Evolutionary conservation across 2,888 invertebrate species (phyloP).

Genomic region (Cantharis rufa): DNA sequence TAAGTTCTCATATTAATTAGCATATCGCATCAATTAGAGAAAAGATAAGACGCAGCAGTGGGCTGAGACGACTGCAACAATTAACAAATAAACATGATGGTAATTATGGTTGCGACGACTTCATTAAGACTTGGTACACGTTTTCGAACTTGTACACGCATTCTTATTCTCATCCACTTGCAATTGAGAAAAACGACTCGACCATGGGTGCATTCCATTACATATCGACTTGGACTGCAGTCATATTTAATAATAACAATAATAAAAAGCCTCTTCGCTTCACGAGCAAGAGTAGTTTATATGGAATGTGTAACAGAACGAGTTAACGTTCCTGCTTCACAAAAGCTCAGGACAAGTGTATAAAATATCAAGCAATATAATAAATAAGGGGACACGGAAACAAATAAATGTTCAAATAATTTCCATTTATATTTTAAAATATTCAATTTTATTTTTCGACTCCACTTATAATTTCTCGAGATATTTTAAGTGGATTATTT

Average conservation of each 20-base stretch:
- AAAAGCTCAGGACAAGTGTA: conserved; percentile 8
- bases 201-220: neutral
- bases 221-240: neutral
- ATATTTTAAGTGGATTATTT: neutral
- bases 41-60: conserved; percentile 33
- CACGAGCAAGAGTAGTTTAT: conserved; percentile 15
- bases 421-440: neutral
- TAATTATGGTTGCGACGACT: conserved; percentile 38
- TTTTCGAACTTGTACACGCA: conserved; percentile 13
- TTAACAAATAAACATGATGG: conserved; percentile 36
- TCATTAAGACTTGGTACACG: conserved; percentile 35
- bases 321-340: conserved; percentile 15
- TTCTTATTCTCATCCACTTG: neutral
- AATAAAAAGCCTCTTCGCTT: conserved; percentile 15
- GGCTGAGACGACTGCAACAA: conserved; percentile 35
- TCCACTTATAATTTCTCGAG: neutral
- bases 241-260: conserved; percentile 18
- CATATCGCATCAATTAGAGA: conserved; percentile 40
- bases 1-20: conserved; percentile 33
- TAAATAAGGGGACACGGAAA: neutral
- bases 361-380: conserved; percentile 13
- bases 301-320: conserved; percentile 22
- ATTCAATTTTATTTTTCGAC: neutral
- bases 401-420: neutral
- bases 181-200: neutral